Percentiles rank a stretch among this genome's conserved stretches.
Evolutionary conservation across 2,113 vertebrate genomes (phyloP).

Genomic region (Alexandromys fortis): DNA sequence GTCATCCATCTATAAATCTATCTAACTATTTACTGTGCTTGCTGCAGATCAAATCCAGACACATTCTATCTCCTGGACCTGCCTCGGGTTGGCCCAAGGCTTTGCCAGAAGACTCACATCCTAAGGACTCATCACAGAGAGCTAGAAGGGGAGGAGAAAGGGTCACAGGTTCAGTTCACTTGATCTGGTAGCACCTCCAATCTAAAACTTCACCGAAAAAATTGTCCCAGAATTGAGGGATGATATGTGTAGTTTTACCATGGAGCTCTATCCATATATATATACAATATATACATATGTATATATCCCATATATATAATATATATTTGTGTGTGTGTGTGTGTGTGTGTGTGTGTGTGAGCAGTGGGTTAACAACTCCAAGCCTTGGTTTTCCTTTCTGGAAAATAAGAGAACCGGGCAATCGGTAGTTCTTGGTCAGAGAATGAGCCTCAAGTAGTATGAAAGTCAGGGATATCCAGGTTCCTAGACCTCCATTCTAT

Average conservation of each 20-base stretch:
- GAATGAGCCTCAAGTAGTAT: not conserved
- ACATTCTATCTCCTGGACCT: not conserved
- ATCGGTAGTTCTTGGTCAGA: conserved; percentile 2
- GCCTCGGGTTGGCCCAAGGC: not conserved
- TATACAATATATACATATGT: not conserved
- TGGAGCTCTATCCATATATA: not conserved
- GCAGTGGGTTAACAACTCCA: conserved; percentile 1
- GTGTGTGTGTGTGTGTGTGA: not conserved
- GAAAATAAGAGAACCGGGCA: not conserved
- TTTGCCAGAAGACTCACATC: not conserved
- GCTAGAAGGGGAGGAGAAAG: not conserved
- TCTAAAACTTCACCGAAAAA: not conserved
- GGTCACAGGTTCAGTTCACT: not conserved
- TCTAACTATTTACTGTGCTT: not conserved
- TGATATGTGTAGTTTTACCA: not conserved
- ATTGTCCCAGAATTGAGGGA: not conserved
- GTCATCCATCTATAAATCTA: not conserved
- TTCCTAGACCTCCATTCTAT: not conserved
- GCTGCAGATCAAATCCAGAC: not conserved
- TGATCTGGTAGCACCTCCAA: not conserved
- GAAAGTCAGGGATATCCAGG: not conserved
- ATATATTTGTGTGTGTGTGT: too few species aligned
- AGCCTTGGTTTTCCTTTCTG: not conserved
- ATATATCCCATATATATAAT: too few species aligned
- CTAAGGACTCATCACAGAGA: not conserved